Base-by-base conservation (phyloP, 1,140 invertebrate genomes). In the Chelonus insularis region DNA sequence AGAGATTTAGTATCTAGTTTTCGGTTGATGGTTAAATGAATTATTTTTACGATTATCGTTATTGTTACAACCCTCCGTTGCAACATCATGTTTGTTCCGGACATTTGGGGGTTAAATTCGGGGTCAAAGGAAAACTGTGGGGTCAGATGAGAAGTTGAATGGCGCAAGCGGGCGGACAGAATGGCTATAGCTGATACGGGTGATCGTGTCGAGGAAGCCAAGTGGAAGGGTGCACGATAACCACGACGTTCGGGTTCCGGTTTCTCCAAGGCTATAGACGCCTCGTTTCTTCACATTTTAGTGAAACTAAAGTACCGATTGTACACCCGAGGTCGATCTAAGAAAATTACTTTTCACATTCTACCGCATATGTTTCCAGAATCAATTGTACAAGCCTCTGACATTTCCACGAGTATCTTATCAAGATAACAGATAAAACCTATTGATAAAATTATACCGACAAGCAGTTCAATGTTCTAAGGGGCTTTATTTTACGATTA, bases 131-230 rank as follows among this genome's bases (percentile, higher is more conserved):
- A 39, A 43, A 32, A 36, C 39, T n/a, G 16, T 20, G 12, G 32
- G 47, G 47, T 39, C 37, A 34, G 6, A 41, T 43, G 41, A 36
- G 23, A 11, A 16, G 52, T 25, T 61, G 11, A 34, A 47, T 47
- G 50, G 51, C 21, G 4, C 23, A 54, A 11, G 50, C 21, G 45
- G 25, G 39, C 20, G 39, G 21, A 55, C 18, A 21, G 20, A 61
- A 61, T 25, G 59, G 34, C 41, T 55, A 61, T 54, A 37, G 59
- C 41, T 37, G 8, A 18, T 48, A 50, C 23, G 57, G 50, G 36
- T 47, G 39, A 61, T 61, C 59, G 51, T 61, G 59, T 61, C 18
- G 51, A 48, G 25, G 29, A 55, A 61, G 59, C 29, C 20, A 55
- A 61, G 51, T 37, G 59, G 23, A 61, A 61, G 29, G 29, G 29